Percentiles rank a stretch among this genome's conserved stretches.
phyloP scores from a whole-genome alignment of 2,797 vertebrate genomes.

The Lycodopsis pacificus region DNA sequence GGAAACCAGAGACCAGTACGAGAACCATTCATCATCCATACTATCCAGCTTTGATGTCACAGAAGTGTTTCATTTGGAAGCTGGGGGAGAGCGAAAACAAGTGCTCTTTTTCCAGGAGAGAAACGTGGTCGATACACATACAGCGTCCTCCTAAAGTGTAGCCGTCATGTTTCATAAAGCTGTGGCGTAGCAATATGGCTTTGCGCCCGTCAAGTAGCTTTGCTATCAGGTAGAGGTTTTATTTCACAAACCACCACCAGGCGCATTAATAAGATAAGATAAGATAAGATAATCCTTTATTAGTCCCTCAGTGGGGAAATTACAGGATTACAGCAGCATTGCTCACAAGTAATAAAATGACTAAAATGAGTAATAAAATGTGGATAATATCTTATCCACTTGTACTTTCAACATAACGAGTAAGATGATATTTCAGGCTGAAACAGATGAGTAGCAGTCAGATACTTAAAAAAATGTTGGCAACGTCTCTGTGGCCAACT shows the following conservation, averaged over 20 bases:
- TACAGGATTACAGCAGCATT: too few species aligned
- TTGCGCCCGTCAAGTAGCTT: conserved; percentile 26
- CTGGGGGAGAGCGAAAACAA: conserved; percentile 33
- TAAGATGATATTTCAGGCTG: conserved; percentile 7
- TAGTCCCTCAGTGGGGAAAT: too few species aligned
- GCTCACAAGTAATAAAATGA: too few species aligned
- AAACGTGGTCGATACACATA: conserved; percentile 29
- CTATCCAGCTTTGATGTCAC: conserved; percentile 58
- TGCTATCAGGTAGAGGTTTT: conserved; percentile 29
- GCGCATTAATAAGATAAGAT: too few species aligned
- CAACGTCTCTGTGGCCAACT: conserved; percentile 31
- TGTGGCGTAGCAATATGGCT: conserved; percentile 1
- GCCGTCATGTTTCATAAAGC: conserved; percentile 47
- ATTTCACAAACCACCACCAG: neutral
- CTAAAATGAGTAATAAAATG: too few species aligned
- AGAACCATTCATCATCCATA: conserved; percentile 70
- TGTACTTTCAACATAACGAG: neutral
- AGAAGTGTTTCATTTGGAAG: conserved; percentile 59
- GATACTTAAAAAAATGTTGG: conserved; percentile 17
- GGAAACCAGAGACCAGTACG: conserved; percentile 54
- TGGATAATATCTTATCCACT: neutral
- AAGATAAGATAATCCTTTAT: too few species aligned
- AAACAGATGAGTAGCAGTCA: conserved; percentile 26
- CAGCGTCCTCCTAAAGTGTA: conserved; percentile 33
- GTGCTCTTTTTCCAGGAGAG: conserved; percentile 21